Evolutionary conservation across 92 coral and sea anemone genomes (phyloP).

Genomic region (Porites rus): DNA sequence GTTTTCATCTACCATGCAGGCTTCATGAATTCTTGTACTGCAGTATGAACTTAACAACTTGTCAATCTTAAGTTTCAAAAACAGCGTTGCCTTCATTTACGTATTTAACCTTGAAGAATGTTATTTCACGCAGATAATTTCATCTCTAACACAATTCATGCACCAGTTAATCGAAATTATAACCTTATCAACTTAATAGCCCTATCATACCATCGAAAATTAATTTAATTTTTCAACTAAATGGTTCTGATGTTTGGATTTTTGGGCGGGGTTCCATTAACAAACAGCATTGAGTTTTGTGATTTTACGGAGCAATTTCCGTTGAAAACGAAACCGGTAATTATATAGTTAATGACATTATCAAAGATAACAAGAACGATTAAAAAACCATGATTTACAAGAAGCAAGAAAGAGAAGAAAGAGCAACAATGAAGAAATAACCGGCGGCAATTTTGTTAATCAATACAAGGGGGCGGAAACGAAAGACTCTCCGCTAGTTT

Average conservation of each 20-base stretch:
- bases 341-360: neutral
- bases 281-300: neutral
- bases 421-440: neutral
- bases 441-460: no score
- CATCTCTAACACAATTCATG: neutral
- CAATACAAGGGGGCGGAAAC: no score
- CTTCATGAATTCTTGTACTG: no score
- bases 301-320: neutral
- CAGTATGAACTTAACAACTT: no score
- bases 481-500: no score
- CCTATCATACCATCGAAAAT: neutral
- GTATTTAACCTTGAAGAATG: neutral
- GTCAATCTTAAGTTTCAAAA: no score
- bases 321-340: neutral
- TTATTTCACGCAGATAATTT: neutral
- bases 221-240: conserved; percentile 1
- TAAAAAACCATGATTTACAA: neutral
- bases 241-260: neutral
- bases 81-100: no score
- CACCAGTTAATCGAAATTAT: neutral
- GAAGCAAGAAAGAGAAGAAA: neutral
- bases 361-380: no score
- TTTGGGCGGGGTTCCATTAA: neutral
- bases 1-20: no score
- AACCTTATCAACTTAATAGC: neutral